Evolutionary conservation across 2,888 invertebrate genomes (phyloP).

Genomic region (Pomacea canaliculata): DNA sequence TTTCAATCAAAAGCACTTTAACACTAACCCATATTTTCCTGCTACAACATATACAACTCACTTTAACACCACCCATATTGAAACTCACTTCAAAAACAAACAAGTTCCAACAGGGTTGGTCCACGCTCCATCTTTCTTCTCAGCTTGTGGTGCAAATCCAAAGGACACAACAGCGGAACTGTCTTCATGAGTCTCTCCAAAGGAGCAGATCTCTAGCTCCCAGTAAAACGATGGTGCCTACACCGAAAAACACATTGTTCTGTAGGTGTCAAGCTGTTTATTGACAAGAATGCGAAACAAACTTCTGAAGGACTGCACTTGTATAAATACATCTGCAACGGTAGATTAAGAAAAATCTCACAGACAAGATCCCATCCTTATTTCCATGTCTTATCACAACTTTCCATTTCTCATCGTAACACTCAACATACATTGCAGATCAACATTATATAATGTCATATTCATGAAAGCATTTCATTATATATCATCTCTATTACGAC

Average conservation of each 20-base stretch:
- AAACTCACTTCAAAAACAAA: conserved; percentile 65
- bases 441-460: too few species aligned
- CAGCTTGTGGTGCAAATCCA: conserved; percentile 69
- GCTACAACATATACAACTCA: conserved; percentile 28
- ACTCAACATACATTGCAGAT: too few species aligned
- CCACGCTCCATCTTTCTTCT: conserved; percentile 68
- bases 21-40: too few species aligned
- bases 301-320: not conserved
- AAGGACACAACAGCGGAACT: conserved; percentile 66
- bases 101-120: conserved; percentile 68
- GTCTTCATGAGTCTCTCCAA: conserved; percentile 66
- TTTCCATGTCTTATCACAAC: not conserved
- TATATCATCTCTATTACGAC: too few species aligned
- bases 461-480: too few species aligned
- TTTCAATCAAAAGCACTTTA: too few species aligned
- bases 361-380: not conserved
- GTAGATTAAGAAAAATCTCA: not conserved
- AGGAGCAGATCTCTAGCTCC: conserved; percentile 67
- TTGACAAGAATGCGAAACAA: not conserved
- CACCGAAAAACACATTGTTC: not conserved
- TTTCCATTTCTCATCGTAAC: too few species aligned
- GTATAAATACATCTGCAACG: not conserved
- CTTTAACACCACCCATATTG: too few species aligned
- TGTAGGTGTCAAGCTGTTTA: not conserved
- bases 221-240: conserved; percentile 69